phyloP scores from a whole-genome alignment of 2,797 vertebrate species.

The Rhinichthys osculus region DNA sequence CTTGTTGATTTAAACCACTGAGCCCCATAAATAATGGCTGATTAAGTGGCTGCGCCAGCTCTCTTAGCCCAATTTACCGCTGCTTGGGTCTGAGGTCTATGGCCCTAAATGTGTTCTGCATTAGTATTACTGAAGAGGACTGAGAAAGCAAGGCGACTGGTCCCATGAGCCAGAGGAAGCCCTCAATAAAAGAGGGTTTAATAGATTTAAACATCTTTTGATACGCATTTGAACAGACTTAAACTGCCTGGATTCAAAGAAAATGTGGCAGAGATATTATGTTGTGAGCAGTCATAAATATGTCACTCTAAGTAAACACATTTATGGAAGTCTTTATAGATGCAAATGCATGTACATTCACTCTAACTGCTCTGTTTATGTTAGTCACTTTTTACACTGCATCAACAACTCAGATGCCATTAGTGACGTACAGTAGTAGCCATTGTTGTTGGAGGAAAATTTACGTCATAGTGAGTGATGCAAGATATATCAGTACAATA shows the following conservation, averaged over 20 bases:
- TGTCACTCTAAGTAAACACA: slow-evolving; percentile 40
- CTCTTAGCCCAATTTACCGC: slow-evolving; percentile 63
- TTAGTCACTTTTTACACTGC: slow-evolving; percentile 52
- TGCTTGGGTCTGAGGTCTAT: slow-evolving; percentile 63
- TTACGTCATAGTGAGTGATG: slow-evolving; percentile 6
- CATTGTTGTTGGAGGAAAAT: slow-evolving; percentile 53
- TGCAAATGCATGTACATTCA: slow-evolving; percentile 42
- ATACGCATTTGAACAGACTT: not conserved
- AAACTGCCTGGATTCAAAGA: slow-evolving; percentile 3
- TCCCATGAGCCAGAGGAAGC: slow-evolving; percentile 63
- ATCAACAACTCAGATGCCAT: slow-evolving; percentile 53
- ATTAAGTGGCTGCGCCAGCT: slow-evolving; percentile 69
- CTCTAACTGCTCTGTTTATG: slow-evolving; percentile 40
- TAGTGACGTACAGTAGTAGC: slow-evolving; percentile 42
- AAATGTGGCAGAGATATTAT: slow-evolving; percentile 22
- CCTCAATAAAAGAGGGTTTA: slow-evolving; percentile 52
- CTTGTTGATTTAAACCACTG: slow-evolving; percentile 75
- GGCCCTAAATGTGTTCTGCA: slow-evolving; percentile 72
- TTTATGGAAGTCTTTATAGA: slow-evolving; percentile 49
- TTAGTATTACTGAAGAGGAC: slow-evolving; percentile 71
- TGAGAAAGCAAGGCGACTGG: slow-evolving; percentile 59
- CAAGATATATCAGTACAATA: not conserved
- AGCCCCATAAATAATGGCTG: slow-evolving; percentile 73
- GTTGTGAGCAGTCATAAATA: slow-evolving; percentile 44
- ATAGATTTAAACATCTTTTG: slow-evolving; percentile 52